Percentiles rank a stretch among this genome's conserved stretches.
phyloP scores from a whole-genome alignment of 2,797 vertebrate species.

The Sciurus vulgaris region DNA sequence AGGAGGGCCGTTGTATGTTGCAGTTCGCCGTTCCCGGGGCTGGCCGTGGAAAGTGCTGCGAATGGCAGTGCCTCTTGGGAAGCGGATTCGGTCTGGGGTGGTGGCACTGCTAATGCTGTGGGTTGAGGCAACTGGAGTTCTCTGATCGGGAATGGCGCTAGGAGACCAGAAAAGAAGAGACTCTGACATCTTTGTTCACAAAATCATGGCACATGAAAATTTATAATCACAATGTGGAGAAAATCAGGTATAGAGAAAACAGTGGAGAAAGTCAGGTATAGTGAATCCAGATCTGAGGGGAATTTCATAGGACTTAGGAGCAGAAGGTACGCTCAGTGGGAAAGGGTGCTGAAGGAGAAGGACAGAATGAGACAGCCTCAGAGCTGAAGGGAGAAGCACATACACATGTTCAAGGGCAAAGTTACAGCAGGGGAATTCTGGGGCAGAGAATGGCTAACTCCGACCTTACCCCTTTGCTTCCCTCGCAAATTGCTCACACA shows the following conservation, averaged over 20 bases:
- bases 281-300: conserved; percentile 76
- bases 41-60: conserved; percentile 99
- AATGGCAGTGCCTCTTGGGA: conserved; percentile 95
- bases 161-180: conserved; percentile 63
- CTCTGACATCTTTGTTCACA: conserved; percentile 50
- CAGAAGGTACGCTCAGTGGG: conserved; percentile 85
- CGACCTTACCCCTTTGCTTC: conserved; percentile 74
- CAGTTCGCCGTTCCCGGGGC: conserved; percentile 95
- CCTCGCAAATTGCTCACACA: conserved; percentile 64
- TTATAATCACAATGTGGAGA: conserved; percentile 72
- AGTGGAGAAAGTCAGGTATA: conserved; percentile 68
- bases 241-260: conserved; percentile 59
- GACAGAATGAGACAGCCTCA: conserved; percentile 65
- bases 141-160: conserved; percentile 92
- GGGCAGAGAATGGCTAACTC: conserved; percentile 59
- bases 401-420: conserved; percentile 78
- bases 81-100: conserved; percentile 96
- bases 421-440: conserved; percentile 67
- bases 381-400: conserved; percentile 68
- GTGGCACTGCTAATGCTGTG: conserved; percentile 96
- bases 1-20: conserved; percentile 97
- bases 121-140: conserved; percentile 96
- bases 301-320: conserved; percentile 76
- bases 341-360: conserved; percentile 72
- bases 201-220: conserved; percentile 29